These are phyloP conservation scores for Choreutis nemorana DNA, from an alignment of 2,888 invertebrate genomes.

Conservation along the genomic window DNA sequence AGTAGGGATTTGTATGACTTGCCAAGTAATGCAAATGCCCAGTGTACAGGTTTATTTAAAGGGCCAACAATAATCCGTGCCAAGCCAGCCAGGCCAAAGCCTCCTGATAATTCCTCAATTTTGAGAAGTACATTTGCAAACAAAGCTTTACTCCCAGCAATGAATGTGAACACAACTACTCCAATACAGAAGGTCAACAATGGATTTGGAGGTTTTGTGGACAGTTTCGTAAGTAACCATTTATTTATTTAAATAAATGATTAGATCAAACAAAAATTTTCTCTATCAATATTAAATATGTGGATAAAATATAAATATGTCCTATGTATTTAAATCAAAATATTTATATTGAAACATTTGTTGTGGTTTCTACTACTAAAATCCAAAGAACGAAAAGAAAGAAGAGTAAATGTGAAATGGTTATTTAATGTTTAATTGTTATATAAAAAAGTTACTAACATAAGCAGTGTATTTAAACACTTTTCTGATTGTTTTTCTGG, in stretches of 20 bases:
- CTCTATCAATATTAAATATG: neutral
- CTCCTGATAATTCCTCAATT: conserved; percentile 53
- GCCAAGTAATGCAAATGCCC: conserved; percentile 57
- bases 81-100: conserved; percentile 66
- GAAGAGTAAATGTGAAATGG: no score
- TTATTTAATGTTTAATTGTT: no score
- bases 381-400: no score
- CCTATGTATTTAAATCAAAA: no score
- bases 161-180: conserved; percentile 48
- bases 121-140: conserved; percentile 43
- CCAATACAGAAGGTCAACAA: conserved; percentile 49
- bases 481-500: no score
- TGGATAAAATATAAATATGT: no score
- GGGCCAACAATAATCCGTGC: conserved; percentile 81
- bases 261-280: neutral
- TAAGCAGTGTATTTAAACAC: no score
- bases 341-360: no score
- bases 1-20: conserved; percentile 73
- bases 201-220: conserved; percentile 37
- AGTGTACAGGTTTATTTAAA: conserved; percentile 40
- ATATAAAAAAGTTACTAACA: no score
- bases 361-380: no score
- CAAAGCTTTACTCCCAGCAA: conserved; percentile 31
- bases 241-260: conserved; percentile 4
- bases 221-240: conserved; percentile 42